These are phyloP conservation scores for Drosophila gaucha DNA, from an alignment of 2,888 invertebrate species.

Conservation along the genomic window DNA sequence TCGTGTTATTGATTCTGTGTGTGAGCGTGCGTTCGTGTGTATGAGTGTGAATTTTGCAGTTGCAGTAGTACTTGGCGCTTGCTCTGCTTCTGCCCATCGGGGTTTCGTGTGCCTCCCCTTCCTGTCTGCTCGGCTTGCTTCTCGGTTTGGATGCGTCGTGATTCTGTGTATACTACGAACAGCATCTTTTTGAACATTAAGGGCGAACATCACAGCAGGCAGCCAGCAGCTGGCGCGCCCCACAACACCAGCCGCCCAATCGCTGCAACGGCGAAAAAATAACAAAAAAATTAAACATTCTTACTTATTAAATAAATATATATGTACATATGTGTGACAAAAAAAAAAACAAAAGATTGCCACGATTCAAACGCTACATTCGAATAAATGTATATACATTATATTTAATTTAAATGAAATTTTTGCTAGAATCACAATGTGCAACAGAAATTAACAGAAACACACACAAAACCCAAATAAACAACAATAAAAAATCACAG, in stretches of 20 bases:
- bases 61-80: constrained; percentile 45
- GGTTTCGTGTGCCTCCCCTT: constrained; percentile 3
- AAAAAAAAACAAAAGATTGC: constrained; percentile 33
- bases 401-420: constrained; percentile 21
- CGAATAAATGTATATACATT: constrained; percentile 17
- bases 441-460: constrained; percentile 50
- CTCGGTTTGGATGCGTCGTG: constrained; percentile 58
- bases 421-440: constrained; percentile 50
- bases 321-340: constrained; percentile 3
- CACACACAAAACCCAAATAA: constrained; percentile 23
- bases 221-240: constrained; percentile 24
- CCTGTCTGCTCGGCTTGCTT: constrained; percentile 5
- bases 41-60: constrained; percentile 56
- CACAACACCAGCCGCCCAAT: constrained; percentile 30
- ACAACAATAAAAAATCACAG: constrained; percentile 14
- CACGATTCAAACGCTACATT: constrained; percentile 30
- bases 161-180: constrained; percentile 67
- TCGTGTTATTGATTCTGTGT: constrained; percentile 64
- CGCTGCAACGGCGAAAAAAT: constrained; percentile 29
- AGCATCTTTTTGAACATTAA: constrained; percentile 46
- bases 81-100: constrained; percentile 1
- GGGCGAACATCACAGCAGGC: constrained; percentile 43
- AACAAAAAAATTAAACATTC: neutral
- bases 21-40: constrained; percentile 15
- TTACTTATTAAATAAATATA: neutral